Conservation (phyloP, 2,797 vertebrate genomes). For the Pseudocheirus occidentalis region DNA sequence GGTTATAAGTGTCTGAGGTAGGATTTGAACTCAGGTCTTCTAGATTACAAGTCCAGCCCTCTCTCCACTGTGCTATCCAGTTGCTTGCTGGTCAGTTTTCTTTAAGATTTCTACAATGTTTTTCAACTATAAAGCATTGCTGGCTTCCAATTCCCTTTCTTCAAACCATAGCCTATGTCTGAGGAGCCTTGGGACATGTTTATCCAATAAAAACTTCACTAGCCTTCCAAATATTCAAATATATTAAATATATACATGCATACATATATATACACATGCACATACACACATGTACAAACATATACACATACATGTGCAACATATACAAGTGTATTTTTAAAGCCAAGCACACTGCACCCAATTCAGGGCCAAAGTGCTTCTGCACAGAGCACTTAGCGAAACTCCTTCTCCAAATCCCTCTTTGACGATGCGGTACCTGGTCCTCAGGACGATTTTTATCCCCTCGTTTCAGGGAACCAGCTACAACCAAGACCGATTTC, state of each 20-base stretch:
- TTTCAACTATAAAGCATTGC: constrained; percentile 51
- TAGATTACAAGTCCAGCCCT: neutral
- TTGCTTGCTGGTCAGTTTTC: neutral
- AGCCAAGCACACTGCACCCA: neutral
- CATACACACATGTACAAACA: neutral
- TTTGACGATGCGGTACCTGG: constrained; percentile 82
- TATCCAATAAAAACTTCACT: constrained; percentile 1
- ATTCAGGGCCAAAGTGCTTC: neutral
- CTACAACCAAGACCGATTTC: constrained; percentile 90
- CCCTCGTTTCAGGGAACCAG: constrained; percentile 86
- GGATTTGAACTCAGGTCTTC: neutral
- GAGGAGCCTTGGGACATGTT: constrained; percentile 5
- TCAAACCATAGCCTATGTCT: neutral
- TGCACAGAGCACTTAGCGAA: neutral
- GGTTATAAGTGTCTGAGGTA: neutral
- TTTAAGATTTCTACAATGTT: constrained; percentile 34
- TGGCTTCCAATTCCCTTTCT: constrained; percentile 46
- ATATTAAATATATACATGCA: neutral
- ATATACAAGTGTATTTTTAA: neutral
- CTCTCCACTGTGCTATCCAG: neutral
- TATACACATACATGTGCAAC: neutral
- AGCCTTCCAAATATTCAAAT: neutral
- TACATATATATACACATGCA: fast-evolving
- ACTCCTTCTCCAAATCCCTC: neutral
- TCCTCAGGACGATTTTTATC: constrained; percentile 88